These are phyloP conservation scores for Brachyalestes nurse DNA, from an alignment of 2,797 vertebrate species.

Conservation along the genomic window DNA sequence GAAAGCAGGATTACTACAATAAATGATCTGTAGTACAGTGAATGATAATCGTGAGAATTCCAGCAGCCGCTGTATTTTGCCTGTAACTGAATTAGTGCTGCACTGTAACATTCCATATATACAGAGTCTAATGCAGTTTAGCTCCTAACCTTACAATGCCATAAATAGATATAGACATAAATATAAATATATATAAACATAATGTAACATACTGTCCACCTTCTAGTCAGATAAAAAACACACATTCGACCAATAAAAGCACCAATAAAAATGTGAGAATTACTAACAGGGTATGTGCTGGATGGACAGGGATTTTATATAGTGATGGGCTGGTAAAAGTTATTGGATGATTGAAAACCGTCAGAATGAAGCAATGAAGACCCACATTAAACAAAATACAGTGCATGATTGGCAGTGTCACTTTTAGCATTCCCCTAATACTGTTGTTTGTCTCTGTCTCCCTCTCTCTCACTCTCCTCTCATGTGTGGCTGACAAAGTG, in stretches of 20 bases:
- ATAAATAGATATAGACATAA: background rate
- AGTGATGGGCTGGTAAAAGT: background rate
- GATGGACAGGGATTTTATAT: no score
- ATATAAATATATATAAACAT: no score
- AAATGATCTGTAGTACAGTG: background rate
- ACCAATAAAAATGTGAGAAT: no score
- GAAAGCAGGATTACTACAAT: background rate
- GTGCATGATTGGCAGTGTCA: background rate
- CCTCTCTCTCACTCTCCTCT: conserved; percentile 31
- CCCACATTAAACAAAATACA: background rate
- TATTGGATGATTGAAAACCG: background rate
- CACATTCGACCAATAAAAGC: no score
- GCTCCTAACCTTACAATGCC: background rate
- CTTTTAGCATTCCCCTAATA: background rate
- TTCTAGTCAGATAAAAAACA: no score
- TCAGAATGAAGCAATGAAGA: background rate
- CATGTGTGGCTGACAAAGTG: conserved; percentile 67
- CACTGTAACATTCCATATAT: background rate
- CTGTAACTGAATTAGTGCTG: conserved; percentile 14
- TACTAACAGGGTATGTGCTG: no score
- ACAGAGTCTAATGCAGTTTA: background rate
- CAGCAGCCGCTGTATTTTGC: background rate
- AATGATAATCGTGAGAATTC: conserved; percentile 14
- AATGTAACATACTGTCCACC: no score
- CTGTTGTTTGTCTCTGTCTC: background rate